These are phyloP conservation scores for Drosophila siamana DNA, from an alignment of 2,888 invertebrate genomes.

Conservation along the genomic window DNA sequence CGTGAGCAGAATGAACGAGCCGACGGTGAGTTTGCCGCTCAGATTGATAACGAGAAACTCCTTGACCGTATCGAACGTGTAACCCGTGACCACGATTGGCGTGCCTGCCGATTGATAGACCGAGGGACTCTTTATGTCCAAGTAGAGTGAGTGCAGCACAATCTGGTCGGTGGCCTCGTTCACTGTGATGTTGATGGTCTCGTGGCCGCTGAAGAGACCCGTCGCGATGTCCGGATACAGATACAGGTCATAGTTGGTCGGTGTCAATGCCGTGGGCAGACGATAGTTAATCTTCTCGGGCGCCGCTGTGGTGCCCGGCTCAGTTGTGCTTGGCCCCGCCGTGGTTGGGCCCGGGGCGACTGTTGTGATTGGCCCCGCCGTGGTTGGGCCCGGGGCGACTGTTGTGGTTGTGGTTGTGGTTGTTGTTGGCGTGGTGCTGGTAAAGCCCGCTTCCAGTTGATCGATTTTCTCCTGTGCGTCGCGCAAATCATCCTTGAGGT, in stretches of 20 bases:
- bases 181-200: constrained; percentile 86
- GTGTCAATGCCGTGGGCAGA: constrained; percentile 87
- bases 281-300: constrained; percentile 83
- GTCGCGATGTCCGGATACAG: constrained; percentile 88
- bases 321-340: background rate
- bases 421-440: constrained; percentile 48
- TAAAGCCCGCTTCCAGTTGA: constrained; percentile 60
- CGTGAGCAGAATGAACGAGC: constrained; percentile 42
- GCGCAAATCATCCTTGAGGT: constrained; percentile 70
- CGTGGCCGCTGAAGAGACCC: constrained; percentile 87
- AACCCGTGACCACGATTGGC: constrained; percentile 56
- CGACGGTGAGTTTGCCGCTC: constrained; percentile 52
- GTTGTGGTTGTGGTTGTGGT: background rate
- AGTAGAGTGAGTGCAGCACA: constrained; percentile 88
- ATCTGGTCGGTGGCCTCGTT: constrained; percentile 85
- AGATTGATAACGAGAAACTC: constrained; percentile 82
- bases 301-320: constrained; percentile 20
- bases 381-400: constrained; percentile 6
- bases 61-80: constrained; percentile 62
- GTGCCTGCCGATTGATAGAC: constrained; percentile 61
- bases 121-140: constrained; percentile 84
- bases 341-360: no score
- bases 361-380: background rate
- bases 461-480: constrained; percentile 75
- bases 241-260: constrained; percentile 89